Evolutionary conservation across 92 coral and sea anemone species (phyloP), one percentile per base, ranked within the genome.

Genomic region (Pocillopora grandis): DNA sequence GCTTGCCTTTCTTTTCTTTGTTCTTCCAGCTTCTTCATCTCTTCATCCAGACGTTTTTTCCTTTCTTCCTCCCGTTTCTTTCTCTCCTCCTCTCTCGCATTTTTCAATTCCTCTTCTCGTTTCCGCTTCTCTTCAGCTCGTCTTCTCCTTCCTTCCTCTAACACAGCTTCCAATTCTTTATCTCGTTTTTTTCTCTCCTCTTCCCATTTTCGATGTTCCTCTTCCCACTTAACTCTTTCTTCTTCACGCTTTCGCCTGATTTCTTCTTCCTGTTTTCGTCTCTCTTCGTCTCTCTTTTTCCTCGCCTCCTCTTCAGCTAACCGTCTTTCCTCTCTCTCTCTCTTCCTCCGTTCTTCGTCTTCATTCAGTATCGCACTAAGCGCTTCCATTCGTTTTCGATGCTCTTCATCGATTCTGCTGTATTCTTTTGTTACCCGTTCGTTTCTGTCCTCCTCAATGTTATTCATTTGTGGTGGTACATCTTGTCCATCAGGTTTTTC

Each of bases 151-250:
- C 91, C 92, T 69, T 92, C 93, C 73, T 85, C 89, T 0, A 81
- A 64, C 62, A 67, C 87, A n/a, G 77, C 81, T 66, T 78, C 77
- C 19, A 85, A 66, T 78, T 78, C 88, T 52, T 62, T 80, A 59
- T 88, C 89, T 77, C 91, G 85, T 52, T 66, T 80, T 57, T 92
- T 85, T 68, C 88, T 81, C 74, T 90, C 85, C 74, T 90, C 96
- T 57, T 92, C 89, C 92, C 91, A 85, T 48, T 71, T 82, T 59
- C 70, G 72, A 66, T 81, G 83, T 60, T 83, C 94, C 66, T 90
- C 91, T 81, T 94, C 89, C 78, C 79, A 72, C 35, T 88, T 84
- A 49, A 67, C 67, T 67, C 87, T 69, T 63, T 87, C 92, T 72
- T 88, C 93, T 62, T 89, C 90, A 8, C 83, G 77, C 80, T 87